Evolutionary conservation across 2,888 invertebrate genomes (phyloP), one percentile per base, ranked within the genome.

Genomic region (Lasioglossum lativentre): DNA sequence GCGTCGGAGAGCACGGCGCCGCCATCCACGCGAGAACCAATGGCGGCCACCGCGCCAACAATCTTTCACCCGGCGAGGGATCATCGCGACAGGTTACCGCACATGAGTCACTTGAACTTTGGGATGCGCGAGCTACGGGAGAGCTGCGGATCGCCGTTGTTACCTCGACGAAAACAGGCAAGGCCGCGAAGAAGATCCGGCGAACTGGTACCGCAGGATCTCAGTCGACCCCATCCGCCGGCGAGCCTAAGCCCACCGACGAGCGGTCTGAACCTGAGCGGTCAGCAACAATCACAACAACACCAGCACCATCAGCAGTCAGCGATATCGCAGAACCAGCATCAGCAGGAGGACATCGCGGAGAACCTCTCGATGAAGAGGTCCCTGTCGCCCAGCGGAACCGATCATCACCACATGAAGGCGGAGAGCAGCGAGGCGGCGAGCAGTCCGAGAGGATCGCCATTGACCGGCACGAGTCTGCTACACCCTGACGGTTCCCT

Each of bases 131-230:
- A 93, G 83, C 95, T 90, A 94, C 96, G 80, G 95, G 95, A 91
- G 94, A 87, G 96, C 92, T 97, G 97, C 91, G 96, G 97, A 79
- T 98, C 98, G 82, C 98, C 98, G n/a, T 86, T 95, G 40, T 96
- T 97, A 95, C 98, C 98, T 0, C 96, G 98, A 86, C 96, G 98
- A 88, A 98, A 98, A 93, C 98, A 98, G 95, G 98, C 98, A 12
- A 96, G 98, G 75, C 98, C 98, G 4, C 96, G 98, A 72, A 96
- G 98, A 88, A 96, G 98, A 93, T 98, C 98, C 0, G 98, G 98
- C 10, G 98, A 98, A 92, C 90, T 96, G 82, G 96, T 96, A 19
- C 96, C 97, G 3, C 97, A 97, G 91, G 97, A 97, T 92, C 95
- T 97, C 68, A 96, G 96, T 73, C 96, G 94, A 87, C 93, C 94